Conservation (phyloP, 2,888 invertebrate genomes). For the Pollenia labialis region DNA sequence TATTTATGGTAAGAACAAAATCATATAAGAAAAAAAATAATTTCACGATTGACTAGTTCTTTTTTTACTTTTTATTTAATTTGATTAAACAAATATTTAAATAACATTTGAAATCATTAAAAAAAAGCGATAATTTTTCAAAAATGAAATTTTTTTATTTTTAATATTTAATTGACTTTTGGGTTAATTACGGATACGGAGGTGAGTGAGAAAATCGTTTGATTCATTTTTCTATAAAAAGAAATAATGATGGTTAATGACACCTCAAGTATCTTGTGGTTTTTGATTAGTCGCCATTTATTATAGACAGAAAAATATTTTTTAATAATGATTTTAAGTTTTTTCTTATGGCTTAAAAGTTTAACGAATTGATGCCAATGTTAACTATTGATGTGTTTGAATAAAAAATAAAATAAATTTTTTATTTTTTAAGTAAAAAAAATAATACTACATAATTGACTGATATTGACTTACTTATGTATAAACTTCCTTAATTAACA, state of each 20-base stretch:
- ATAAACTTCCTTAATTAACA: not conserved
- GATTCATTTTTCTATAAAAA: slow-evolving; percentile 20
- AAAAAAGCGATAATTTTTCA: not conserved
- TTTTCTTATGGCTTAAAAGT: not conserved
- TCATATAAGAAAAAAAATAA: not conserved
- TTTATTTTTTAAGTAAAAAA: not conserved
- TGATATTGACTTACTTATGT: slow-evolving; percentile 2
- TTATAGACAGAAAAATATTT: not conserved
- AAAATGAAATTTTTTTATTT: slow-evolving; percentile 5
- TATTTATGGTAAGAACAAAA: slow-evolving; percentile 3
- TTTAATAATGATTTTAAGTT: not conserved
- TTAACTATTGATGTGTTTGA: not conserved
- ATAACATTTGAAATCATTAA: slow-evolving; percentile 25
- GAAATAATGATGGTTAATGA: slow-evolving; percentile 59
- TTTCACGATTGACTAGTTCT: slow-evolving; percentile 29
- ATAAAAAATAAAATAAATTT: not conserved
- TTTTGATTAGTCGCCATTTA: slow-evolving; percentile 24
- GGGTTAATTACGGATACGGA: slow-evolving; percentile 49
- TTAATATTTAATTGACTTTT: slow-evolving; percentile 33
- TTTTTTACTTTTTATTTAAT: slow-evolving; percentile 21
- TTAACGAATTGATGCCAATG: slow-evolving; percentile 29
- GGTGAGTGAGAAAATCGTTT: slow-evolving; percentile 61
- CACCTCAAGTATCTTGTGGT: slow-evolving; percentile 35
- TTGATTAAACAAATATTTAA: slow-evolving; percentile 56
- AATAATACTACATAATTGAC: not conserved